Evolutionary conservation across 1,140 invertebrate species (phyloP), one percentile per base, ranked within the genome.

Genomic region (Drosophila quadrilineata): DNA sequence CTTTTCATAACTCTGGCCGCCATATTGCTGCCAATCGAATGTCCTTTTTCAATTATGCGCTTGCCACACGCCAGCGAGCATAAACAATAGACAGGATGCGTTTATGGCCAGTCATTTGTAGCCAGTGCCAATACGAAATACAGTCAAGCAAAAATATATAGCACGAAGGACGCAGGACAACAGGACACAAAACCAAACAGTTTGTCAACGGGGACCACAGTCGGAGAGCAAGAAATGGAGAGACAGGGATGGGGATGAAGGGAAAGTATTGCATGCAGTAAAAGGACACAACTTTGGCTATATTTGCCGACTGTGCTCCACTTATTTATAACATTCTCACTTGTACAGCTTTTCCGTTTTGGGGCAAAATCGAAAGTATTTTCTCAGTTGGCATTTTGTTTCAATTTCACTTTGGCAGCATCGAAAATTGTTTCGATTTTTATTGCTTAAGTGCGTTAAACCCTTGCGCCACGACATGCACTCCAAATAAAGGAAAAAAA

Each of bases 381-480:
- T 56, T 16, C 62, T 40, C 49, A 60, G 71, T 40, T 75, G 62
- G 67, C 65, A 82, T 80, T 80, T 80, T 85, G 77, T 84, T 84
- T 85, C 77, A 84, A 84, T 84, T 84, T 84, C 79, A 85, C 79
- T 84, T n/a, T 85, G 77, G 70, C 80, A 86, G 66, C 79, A 63
- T 67, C 70, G 79, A 84, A 77, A 85, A 85, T 85, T 85, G 79
- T 85, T 85, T 85, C 79, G 80, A 85, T 79, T 85, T 85, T 85
- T 85, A 85, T 86, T 85, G 79, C 79, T 85, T 86, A 85, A 85
- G 79, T 85, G 79, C 79, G 79, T 85, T 85, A 85, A 85, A 75
- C 79, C 80, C 79, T 84, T 79, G 80, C 79, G 73, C 77, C 77
- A 49, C 63, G 52, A 68, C 64, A 68, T 60, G 75, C 75, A 80